Conservation (phyloP, 1,140 invertebrate species). For the Procambarus clarkii region DNA sequence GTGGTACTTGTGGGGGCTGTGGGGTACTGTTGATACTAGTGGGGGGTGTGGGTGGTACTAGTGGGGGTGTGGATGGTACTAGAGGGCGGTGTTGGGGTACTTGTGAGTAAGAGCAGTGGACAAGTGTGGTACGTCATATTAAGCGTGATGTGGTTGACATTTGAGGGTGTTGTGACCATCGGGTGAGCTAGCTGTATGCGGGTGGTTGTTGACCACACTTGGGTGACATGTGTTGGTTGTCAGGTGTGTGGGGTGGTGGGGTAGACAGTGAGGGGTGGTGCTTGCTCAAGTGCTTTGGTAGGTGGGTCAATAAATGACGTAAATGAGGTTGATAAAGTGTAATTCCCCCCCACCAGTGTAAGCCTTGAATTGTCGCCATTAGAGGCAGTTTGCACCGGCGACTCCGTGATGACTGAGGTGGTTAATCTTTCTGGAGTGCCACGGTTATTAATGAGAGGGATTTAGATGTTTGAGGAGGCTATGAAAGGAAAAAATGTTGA, state of each 20-base stretch:
- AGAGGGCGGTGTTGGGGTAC: neutral
- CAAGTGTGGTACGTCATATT: no score
- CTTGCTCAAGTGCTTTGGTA: slow-evolving; percentile 2
- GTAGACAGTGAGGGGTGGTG: slow-evolving; percentile 18
- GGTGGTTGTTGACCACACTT: neutral
- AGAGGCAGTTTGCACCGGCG: neutral
- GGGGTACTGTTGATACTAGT: neutral
- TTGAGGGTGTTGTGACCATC: neutral
- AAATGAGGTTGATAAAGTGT: slow-evolving; percentile 45
- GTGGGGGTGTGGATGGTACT: neutral
- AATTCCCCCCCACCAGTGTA: slow-evolving; percentile 37
- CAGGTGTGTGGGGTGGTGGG: neutral
- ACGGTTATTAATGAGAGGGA: neutral
- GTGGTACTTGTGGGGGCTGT: neutral
- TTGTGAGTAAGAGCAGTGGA: neutral
- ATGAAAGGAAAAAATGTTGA: neutral
- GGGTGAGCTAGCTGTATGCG: no score
- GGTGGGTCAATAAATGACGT: slow-evolving; percentile 48
- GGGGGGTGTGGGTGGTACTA: neutral
- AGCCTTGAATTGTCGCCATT: neutral
- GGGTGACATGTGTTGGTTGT: neutral
- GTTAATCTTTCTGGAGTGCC: neutral
- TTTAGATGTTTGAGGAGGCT: neutral
- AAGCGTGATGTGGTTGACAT: neutral
- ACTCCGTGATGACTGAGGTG: neutral